Percentiles rank a stretch among this genome's conserved stretches.
Evolutionary conservation across 1,140 invertebrate species (phyloP).

Genomic region (Spodoptera litura): DNA sequence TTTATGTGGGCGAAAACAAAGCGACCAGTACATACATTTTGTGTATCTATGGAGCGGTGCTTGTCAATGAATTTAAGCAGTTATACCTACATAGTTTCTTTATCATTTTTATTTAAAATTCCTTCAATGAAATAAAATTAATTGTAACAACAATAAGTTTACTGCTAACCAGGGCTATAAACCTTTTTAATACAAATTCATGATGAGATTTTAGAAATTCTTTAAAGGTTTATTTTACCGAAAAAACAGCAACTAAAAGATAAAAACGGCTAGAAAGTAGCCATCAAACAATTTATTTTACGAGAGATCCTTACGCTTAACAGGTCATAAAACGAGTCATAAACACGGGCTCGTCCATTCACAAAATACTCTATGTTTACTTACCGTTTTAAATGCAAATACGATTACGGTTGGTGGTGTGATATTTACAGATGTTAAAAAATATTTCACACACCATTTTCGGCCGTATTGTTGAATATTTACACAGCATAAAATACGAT

Average conservation of each 20-base stretch:
- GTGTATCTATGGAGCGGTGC: neutral
- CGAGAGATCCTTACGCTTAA: constrained; percentile 82
- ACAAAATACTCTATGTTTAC: constrained; percentile 77
- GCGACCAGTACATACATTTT: constrained; percentile 39
- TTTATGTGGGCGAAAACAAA: constrained; percentile 79
- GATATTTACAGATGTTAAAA: constrained; percentile 41
- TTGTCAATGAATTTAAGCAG: constrained; percentile 27
- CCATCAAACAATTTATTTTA: constrained; percentile 76
- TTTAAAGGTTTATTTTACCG: constrained; percentile 6
- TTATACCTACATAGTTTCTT: neutral
- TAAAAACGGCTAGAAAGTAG: constrained; percentile 50
- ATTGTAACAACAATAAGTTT: neutral
- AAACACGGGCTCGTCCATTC: constrained; percentile 80
- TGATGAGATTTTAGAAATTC: neutral
- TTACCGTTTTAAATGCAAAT: constrained; percentile 83
- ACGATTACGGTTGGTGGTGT: constrained; percentile 59
- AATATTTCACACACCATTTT: constrained; percentile 42
- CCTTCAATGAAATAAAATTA: neutral
- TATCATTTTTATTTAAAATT: neutral
- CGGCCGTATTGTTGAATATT: constrained; percentile 43
- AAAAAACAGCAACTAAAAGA: constrained; percentile 43
- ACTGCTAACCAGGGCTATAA: neutral
- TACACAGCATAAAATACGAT: constrained; percentile 32
- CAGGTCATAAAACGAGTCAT: constrained; percentile 82
- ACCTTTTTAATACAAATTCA: constrained; percentile 1